Conservation (phyloP, 2,888 invertebrate genomes). For the Dendrolimus pini region DNA sequence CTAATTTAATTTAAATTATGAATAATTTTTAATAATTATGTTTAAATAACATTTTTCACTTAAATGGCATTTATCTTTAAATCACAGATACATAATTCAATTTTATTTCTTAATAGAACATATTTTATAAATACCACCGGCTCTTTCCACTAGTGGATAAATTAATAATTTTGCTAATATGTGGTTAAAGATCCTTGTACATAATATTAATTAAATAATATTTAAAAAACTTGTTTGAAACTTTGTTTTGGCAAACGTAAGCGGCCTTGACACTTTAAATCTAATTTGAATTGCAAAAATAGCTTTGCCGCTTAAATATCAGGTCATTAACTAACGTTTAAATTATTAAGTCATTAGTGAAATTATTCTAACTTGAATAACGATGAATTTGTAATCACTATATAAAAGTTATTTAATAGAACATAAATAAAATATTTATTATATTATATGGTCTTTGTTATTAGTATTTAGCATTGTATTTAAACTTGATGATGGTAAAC, state of each 20-base stretch:
- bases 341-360: not conserved
- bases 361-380: too few relatives aligned
- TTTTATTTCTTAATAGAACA: too few relatives aligned
- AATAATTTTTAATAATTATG: not conserved
- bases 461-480: too few relatives aligned
- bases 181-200: not conserved
- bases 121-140: too few relatives aligned
- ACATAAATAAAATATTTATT: too few relatives aligned
- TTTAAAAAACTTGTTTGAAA: not conserved
- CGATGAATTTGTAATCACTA: too few relatives aligned
- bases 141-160: too few relatives aligned
- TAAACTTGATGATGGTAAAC: too few relatives aligned
- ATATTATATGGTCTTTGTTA: too few relatives aligned
- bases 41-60: not conserved
- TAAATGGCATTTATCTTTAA: not conserved
- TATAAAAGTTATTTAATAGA: too few relatives aligned
- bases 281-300: conserved; percentile 35
- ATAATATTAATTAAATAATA: not conserved
- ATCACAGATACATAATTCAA: too few relatives aligned
- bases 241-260: conserved; percentile 17
- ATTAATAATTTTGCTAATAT: too few relatives aligned
- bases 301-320: conserved; percentile 12
- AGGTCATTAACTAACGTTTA: not conserved
- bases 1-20: not conserved
- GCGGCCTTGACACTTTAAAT: conserved; percentile 33